Conservation (phyloP, 2,113 vertebrate genomes). For the Perognathus longimembris region DNA sequence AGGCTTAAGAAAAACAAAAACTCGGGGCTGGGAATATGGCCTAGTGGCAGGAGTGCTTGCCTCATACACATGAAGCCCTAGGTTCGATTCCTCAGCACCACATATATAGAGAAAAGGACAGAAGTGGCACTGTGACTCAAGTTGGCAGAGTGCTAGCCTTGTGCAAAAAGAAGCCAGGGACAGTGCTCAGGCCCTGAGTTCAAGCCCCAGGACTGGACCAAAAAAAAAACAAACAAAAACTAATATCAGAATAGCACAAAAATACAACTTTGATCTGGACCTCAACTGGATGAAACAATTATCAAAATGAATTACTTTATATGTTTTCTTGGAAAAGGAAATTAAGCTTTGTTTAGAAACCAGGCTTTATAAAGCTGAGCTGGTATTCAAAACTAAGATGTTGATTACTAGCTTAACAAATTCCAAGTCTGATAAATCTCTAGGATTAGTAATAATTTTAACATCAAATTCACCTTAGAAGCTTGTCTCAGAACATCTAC, state of each 20-base stretch:
- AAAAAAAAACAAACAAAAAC: no score
- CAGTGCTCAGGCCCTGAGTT: no score
- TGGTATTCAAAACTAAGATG: neutral
- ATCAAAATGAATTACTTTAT: constrained; percentile 10
- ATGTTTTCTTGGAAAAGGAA: constrained; percentile 19
- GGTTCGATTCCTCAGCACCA: no score
- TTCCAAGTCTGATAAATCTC: neutral
- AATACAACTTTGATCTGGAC: neutral
- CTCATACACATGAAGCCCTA: no score
- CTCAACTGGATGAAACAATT: constrained; percentile 27
- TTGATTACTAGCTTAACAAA: neutral
- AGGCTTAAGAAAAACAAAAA: no score
- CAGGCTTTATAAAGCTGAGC: constrained; percentile 27
- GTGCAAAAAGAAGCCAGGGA: no score
- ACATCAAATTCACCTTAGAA: constrained; percentile 92
- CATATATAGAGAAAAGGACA: no score
- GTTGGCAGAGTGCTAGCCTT: no score
- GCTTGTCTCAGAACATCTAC: constrained; percentile 98
- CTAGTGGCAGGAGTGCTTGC: no score
- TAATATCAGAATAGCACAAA: neutral
- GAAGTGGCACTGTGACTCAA: no score
- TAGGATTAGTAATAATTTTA: neutral
- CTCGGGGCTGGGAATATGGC: no score
- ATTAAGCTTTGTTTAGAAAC: constrained; percentile 48
- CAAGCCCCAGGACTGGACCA: no score